Percentiles rank a stretch among this genome's conserved stretches.
These are phyloP conservation scores for Ficedula albicollis DNA, from an alignment of 2,797 vertebrate genomes.

Conservation along the genomic window DNA sequence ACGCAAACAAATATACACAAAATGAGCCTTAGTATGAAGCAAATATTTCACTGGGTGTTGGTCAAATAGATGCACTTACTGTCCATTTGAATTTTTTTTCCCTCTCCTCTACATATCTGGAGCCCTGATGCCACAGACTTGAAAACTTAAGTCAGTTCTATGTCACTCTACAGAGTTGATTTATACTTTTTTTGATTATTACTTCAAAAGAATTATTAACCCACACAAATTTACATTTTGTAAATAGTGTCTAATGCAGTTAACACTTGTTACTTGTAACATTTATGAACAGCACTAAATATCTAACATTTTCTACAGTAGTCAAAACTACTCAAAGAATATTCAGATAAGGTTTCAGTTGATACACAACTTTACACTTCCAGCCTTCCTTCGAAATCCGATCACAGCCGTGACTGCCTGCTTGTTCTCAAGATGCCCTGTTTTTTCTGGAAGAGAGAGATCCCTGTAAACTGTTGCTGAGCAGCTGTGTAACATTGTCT, in stretches of 20 bases:
- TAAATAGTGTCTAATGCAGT: not conserved
- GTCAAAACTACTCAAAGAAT: not conserved
- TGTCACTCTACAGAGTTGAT: not conserved
- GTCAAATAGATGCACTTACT: not conserved
- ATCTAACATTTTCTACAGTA: not conserved
- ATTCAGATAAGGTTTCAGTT: not conserved
- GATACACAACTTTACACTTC: not conserved
- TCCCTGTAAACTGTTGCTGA: not conserved
- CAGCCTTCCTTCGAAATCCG: not conserved
- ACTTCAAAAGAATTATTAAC: not conserved
- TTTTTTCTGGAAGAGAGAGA: not conserved
- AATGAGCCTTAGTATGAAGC: not conserved
- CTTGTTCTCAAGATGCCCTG: too few relatives aligned
- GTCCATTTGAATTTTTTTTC: not conserved
- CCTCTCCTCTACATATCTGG: not conserved
- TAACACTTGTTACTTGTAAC: not conserved
- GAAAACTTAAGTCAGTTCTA: not conserved
- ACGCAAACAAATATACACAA: not conserved
- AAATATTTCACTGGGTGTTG: not conserved
- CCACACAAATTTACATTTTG: not conserved
- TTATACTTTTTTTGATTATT: fast-evolving
- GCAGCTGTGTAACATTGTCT: not conserved
- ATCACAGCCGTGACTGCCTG: too few relatives aligned
- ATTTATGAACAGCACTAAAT: not conserved
- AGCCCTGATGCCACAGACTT: not conserved